Conservation (phyloP, 2,797 vertebrate genomes). For the Mallotus villosus region DNA sequence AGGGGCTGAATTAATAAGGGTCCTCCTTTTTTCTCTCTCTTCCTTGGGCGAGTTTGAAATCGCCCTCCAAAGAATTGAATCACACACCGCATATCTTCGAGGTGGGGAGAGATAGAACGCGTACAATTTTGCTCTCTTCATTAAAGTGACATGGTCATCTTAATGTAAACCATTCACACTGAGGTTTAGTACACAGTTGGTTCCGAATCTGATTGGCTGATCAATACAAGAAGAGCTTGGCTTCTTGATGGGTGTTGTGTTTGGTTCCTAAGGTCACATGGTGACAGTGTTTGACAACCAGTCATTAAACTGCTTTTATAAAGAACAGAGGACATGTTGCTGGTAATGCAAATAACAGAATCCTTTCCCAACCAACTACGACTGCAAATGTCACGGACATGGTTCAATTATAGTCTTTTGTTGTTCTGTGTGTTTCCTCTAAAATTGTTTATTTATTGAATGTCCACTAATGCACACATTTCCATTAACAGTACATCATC, state of each 20-base stretch:
- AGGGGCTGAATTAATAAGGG: slow-evolving; percentile 80
- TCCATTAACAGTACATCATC: slow-evolving; percentile 27
- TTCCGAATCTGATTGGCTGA: slow-evolving; percentile 20
- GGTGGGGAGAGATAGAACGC: slow-evolving; percentile 47
- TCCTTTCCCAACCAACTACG: slow-evolving; percentile 25
- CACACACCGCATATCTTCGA: slow-evolving; percentile 48
- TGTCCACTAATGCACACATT: slow-evolving; percentile 39
- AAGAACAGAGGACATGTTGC: slow-evolving; percentile 11
- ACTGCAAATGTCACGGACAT: slow-evolving; percentile 21
- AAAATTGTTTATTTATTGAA: slow-evolving; percentile 39
- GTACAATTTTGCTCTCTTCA: slow-evolving; percentile 65
- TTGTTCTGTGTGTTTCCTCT: slow-evolving; percentile 28
- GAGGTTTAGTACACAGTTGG: slow-evolving; percentile 9
- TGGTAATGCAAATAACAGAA: slow-evolving; percentile 34
- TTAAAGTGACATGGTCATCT: slow-evolving; percentile 64
- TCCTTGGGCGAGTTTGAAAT: slow-evolving; percentile 59
- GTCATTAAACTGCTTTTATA: slow-evolving; percentile 5
- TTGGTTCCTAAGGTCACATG: slow-evolving; percentile 18
- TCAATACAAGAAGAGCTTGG: slow-evolving; percentile 25
- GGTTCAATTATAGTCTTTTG: slow-evolving; percentile 32
- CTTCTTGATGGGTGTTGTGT: slow-evolving; percentile 11
- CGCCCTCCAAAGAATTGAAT: slow-evolving; percentile 66
- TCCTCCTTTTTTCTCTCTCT: slow-evolving; percentile 33
- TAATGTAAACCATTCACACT: slow-evolving; percentile 24
- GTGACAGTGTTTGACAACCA: neutral